Conservation (phyloP, 1,140 invertebrate species). For the Bilobella aurantiaca region DNA sequence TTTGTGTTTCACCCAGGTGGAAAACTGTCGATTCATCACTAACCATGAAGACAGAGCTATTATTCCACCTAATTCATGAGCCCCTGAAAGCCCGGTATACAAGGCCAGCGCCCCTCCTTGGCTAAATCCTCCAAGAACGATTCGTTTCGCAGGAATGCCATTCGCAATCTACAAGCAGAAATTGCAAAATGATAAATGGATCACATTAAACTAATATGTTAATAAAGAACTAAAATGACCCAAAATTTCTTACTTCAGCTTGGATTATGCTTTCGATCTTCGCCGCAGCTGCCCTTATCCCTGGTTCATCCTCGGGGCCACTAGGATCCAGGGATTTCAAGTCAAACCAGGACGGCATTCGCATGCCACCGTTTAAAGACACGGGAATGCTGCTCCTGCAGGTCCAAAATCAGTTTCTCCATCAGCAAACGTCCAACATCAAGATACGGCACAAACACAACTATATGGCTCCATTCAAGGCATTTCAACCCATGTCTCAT, state of each 20-base stretch:
- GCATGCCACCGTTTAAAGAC: conserved; percentile 79
- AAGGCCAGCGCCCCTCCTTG: conserved; percentile 86
- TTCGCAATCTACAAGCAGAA: background rate
- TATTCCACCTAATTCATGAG: conserved; percentile 73
- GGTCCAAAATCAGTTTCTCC: too few species aligned
- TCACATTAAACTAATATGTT: background rate
- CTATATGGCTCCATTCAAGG: too few species aligned
- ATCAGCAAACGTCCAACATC: too few species aligned
- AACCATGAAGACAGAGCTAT: conserved; percentile 89
- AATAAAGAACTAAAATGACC: background rate
- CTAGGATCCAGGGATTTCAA: conserved; percentile 65
- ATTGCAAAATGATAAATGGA: background rate
- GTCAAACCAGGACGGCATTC: conserved; percentile 98
- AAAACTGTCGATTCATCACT: conserved; percentile 45
- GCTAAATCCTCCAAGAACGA: conserved; percentile 71
- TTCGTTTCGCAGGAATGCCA: conserved; percentile 68
- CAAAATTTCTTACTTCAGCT: conserved; percentile 67
- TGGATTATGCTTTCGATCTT: conserved; percentile 72
- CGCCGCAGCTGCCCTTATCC: conserved; percentile 69
- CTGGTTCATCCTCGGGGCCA: conserved; percentile 70
- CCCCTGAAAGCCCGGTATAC: conserved; percentile 73
- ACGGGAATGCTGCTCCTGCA: too few species aligned
- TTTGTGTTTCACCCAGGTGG: conserved; percentile 20
- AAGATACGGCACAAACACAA: too few species aligned
- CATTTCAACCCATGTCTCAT: conserved; percentile 56